A percentile compares a stretch with the other conserved stretches of the same genome.
Evolutionary conservation across 2,113 vertebrate species (phyloP).

Genomic region (Pholis gunnellus): DNA sequence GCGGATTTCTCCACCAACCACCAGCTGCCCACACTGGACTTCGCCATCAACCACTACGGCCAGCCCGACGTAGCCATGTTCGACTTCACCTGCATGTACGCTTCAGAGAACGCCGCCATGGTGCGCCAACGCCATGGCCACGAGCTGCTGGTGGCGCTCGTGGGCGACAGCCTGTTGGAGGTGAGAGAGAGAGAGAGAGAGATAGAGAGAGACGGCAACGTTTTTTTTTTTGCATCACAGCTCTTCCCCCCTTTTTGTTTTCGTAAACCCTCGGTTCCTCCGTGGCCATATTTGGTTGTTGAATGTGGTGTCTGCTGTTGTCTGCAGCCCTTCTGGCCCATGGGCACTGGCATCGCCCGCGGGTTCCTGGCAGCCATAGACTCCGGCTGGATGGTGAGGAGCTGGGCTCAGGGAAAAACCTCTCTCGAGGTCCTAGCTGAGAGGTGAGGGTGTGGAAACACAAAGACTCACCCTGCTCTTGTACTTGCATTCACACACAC

Average conservation of each 20-base stretch:
- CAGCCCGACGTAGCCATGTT: conserved; percentile 99
- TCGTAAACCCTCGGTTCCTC: background rate
- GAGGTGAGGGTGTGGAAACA: conserved; percentile 86
- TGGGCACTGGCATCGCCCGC: conserved; percentile 98
- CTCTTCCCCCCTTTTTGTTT: background rate
- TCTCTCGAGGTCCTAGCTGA: conserved; percentile 96
- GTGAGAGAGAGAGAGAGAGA: conserved; percentile 81
- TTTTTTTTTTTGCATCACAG: background rate
- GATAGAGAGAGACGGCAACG: conserved; percentile 20
- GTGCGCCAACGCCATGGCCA: conserved; percentile 93
- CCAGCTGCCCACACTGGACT: conserved; percentile 93
- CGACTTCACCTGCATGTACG: conserved; percentile 99
- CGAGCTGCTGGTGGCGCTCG: conserved; percentile 91
- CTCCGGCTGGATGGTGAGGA: conserved; percentile 97
- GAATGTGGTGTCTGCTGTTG: conserved; percentile 38
- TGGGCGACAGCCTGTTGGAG: conserved; percentile 97
- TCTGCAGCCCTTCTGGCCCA: conserved; percentile 96
- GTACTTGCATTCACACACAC: conserved; percentile 1
- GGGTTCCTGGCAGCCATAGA: conserved; percentile 98
- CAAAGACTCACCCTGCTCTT: background rate
- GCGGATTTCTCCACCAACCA: conserved; percentile 98
- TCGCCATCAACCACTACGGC: conserved; percentile 98
- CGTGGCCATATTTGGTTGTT: conserved; percentile 59
- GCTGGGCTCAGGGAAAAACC: conserved; percentile 92
- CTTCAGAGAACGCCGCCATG: conserved; percentile 95